Evolutionary conservation across 1,140 invertebrate genomes (phyloP), one percentile per base, ranked within the genome.

Genomic region (Drosophila oshimai): DNA sequence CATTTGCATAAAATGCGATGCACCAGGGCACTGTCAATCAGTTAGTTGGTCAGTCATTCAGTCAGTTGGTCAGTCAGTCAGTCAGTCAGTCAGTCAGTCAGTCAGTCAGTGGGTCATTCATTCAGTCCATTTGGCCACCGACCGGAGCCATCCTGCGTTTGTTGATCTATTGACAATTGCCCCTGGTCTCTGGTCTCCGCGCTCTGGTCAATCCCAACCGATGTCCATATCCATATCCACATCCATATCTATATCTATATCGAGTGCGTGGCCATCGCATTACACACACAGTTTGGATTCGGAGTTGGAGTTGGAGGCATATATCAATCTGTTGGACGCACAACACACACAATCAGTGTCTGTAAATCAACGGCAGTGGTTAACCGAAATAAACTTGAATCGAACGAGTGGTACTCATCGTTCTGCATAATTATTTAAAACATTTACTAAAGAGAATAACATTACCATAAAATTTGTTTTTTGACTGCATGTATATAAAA

Each of bases 141-240:
- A 64, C 57, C 49, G 36, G 17, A 17, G 12, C 2, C 12, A 29
- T 42, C 26, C 29, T 33, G 34, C 22, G 49, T 57, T 74, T 86
- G 75, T 80, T 87, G 80, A 86, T 86, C 75, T 69, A 87, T 87
- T 68, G 80, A 76, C 61, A 86, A 53, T 46, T 22, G 22, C 29
- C 45, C n/a, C 47, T 72, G 53, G 41, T 44, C 39, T 37, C 49
- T 42, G 53, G 71, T 41, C 29, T n/a, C n/a, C n/a, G n/a, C n/a
- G n/a, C 39, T 37, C 49, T 42, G 53, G 71, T 41, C 29, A 37
- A 51, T 53, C 22, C 26, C 17, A 51, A 45, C 67, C 65, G 62
- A 80, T 71, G 65, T 71, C 64, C 74, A 64, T 64, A 12, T 18
- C 3, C 2, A 22, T 22, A 22, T 22, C 2, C 22, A 22, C 2